phyloP scores from a whole-genome alignment of 2,113 vertebrate species.

The Genyomyrus donnyi region DNA sequence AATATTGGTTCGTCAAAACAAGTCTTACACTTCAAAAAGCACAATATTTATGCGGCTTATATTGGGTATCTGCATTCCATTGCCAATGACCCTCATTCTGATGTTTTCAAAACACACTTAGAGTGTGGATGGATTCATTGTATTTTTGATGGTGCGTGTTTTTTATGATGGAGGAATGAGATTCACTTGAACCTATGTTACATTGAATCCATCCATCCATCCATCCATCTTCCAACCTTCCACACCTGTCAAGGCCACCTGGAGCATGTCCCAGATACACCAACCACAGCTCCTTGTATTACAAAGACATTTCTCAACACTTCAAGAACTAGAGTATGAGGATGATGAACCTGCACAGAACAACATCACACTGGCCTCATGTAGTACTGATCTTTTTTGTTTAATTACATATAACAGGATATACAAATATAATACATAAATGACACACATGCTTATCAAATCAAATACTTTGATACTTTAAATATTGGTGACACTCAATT shows the following conservation, averaged over 20 bases:
- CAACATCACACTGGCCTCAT: background rate
- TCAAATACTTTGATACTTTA: background rate
- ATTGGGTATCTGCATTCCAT: background rate
- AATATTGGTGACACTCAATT: background rate
- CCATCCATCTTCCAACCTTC: background rate
- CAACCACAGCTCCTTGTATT: background rate
- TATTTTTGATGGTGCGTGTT: background rate
- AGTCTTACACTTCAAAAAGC: background rate
- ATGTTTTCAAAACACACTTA: background rate
- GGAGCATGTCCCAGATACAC: background rate
- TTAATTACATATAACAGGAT: constrained; percentile 17
- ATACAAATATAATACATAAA: constrained; percentile 8
- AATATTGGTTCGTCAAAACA: background rate
- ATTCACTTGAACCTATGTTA: background rate
- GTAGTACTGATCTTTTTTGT: background rate
- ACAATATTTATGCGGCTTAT: background rate
- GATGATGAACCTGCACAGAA: background rate
- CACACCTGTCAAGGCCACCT: background rate
- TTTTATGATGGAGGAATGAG: background rate
- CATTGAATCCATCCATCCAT: background rate
- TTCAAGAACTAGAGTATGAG: background rate
- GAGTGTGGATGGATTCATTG: background rate
- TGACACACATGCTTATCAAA: background rate
- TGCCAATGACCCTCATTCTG: background rate
- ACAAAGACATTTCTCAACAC: background rate